phyloP scores from a whole-genome alignment of 2,888 invertebrate genomes.

The Herminia tarsipennalis region DNA sequence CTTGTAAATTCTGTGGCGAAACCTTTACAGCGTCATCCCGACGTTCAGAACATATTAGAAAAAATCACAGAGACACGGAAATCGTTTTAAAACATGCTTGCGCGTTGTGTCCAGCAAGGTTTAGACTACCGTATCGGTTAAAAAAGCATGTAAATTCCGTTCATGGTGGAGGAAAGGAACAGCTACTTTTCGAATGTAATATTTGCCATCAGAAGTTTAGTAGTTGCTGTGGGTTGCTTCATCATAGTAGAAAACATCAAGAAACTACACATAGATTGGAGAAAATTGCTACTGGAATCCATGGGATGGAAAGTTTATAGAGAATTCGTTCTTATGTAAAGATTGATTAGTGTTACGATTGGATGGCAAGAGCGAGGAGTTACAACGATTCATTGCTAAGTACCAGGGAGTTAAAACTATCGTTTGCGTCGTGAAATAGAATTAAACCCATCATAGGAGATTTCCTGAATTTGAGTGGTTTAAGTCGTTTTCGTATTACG shows the following conservation, averaged over 20 bases:
- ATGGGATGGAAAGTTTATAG: too few relatives aligned
- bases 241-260: slow-evolving; percentile 66
- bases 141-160: slow-evolving; percentile 60
- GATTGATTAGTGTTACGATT: too few relatives aligned
- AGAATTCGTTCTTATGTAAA: too few relatives aligned
- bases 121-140: slow-evolving; percentile 61
- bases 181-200: slow-evolving; percentile 54
- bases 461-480: too few relatives aligned
- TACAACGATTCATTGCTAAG: too few relatives aligned
- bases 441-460: too few relatives aligned
- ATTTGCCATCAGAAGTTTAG: slow-evolving; percentile 64
- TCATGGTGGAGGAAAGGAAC: slow-evolving; percentile 46
- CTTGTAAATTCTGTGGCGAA: slow-evolving; percentile 65
- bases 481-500: too few relatives aligned
- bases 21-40: slow-evolving; percentile 72
- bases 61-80: slow-evolving; percentile 53
- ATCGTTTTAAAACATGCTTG: slow-evolving; percentile 61
- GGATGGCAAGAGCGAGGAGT: too few relatives aligned
- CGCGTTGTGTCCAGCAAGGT: slow-evolving; percentile 64
- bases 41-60: slow-evolving; percentile 68
- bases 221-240: slow-evolving; percentile 60
- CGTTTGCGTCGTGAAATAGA: too few relatives aligned
- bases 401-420: too few relatives aligned
- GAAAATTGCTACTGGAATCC: too few relatives aligned
- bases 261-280: slow-evolving; percentile 3